Conservation (phyloP, 2,888 invertebrate genomes). For the Corythucha ciliata region DNA sequence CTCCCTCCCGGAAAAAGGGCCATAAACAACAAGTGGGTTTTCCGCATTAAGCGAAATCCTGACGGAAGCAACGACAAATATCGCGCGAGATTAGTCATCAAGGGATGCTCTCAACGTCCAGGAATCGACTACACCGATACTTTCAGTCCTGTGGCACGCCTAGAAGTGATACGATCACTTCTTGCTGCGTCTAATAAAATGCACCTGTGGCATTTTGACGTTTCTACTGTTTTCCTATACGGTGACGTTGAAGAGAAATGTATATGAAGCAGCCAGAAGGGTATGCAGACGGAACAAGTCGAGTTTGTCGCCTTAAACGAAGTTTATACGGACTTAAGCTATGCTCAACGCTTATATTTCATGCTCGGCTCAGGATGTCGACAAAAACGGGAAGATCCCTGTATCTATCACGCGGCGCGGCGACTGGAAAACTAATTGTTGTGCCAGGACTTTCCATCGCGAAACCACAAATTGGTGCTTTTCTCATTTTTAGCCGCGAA, state of each 20-base stretch:
- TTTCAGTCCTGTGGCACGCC: background rate
- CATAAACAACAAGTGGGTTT: slow-evolving; percentile 14
- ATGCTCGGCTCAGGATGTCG: background rate
- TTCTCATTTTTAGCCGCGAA: too few relatives aligned
- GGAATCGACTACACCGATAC: slow-evolving; percentile 2
- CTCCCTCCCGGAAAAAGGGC: slow-evolving; percentile 15
- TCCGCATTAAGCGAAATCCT: slow-evolving; percentile 7
- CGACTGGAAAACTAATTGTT: too few relatives aligned
- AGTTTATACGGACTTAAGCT: background rate
- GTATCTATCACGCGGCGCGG: too few relatives aligned
- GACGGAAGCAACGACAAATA: background rate
- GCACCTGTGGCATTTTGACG: background rate
- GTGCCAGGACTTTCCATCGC: too few relatives aligned
- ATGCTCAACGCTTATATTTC: background rate
- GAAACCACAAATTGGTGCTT: too few relatives aligned
- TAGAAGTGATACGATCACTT: background rate
- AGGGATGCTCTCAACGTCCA: background rate
- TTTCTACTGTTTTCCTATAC: slow-evolving; percentile 6
- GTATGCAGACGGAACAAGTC: background rate
- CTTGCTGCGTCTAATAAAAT: background rate
- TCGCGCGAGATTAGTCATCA: background rate
- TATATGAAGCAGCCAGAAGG: slow-evolving; percentile 11
- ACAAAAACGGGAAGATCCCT: background rate
- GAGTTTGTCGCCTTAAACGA: background rate
- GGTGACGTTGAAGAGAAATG: slow-evolving; percentile 1